Conservation (phyloP, 2,113 vertebrate genomes). For the Campylomormyrus numenius region DNA sequence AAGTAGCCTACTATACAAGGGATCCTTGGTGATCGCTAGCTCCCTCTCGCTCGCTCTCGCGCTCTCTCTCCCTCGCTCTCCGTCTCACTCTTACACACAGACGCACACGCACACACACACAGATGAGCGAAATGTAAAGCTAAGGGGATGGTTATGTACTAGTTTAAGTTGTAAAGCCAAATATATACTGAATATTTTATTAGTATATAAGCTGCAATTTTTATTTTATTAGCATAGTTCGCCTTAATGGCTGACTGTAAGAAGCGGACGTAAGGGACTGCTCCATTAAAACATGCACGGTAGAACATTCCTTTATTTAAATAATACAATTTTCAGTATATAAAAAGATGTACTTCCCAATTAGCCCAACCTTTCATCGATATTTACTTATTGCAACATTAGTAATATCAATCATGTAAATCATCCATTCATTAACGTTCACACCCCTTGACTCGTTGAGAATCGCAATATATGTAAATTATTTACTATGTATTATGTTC, state of each 20-base stretch:
- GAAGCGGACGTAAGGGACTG: neutral
- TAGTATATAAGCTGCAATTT: neutral
- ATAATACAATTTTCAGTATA: neutral
- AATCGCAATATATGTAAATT: neutral
- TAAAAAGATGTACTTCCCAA: neutral
- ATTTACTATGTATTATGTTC: neutral
- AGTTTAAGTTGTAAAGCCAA: neutral
- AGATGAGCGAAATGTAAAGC: slow-evolving; percentile 9
- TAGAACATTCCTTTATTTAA: neutral
- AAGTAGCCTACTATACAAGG: slow-evolving; percentile 26
- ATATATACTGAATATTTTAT: neutral
- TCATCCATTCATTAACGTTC: neutral
- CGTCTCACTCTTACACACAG: neutral
- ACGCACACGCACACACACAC: slow-evolving; percentile 11
- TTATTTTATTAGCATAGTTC: neutral
- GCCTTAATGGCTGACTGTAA: neutral
- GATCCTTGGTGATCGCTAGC: slow-evolving; percentile 25
- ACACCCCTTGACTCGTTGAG: neutral
- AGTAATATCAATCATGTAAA: neutral
- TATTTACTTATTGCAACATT: neutral
- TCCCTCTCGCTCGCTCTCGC: slow-evolving; percentile 26
- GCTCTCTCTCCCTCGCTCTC: slow-evolving; percentile 11
- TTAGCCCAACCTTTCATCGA: neutral
- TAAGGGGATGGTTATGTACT: neutral
- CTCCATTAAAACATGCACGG: neutral